Percentiles rank a stretch among this genome's conserved stretches.
Evolutionary conservation across 2,113 vertebrate genomes (phyloP).

Genomic region (Falcunculus frontatus): DNA sequence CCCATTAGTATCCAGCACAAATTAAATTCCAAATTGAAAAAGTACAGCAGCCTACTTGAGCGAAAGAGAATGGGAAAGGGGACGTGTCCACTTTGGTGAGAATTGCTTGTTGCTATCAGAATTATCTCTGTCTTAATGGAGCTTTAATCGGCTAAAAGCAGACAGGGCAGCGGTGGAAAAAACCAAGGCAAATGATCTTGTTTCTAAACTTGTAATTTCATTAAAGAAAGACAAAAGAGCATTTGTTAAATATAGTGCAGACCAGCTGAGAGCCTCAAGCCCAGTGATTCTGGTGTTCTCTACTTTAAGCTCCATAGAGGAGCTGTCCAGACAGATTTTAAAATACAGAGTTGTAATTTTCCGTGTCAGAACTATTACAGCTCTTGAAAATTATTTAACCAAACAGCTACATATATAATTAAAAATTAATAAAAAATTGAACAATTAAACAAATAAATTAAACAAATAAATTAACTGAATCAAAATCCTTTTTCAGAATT

Average conservation of each 20-base stretch:
- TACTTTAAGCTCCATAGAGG: not conserved
- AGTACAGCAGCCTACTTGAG: not conserved
- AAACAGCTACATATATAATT: not conserved
- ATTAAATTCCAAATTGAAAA: not conserved
- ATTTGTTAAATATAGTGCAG: not conserved
- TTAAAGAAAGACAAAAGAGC: not conserved
- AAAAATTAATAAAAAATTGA: not conserved
- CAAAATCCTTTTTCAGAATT: not conserved
- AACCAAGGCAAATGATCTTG: not conserved
- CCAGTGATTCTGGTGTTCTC: not conserved
- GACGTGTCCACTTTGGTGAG: not conserved
- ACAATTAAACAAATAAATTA: not conserved
- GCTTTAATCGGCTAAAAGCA: constrained; percentile 29
- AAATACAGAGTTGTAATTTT: not conserved
- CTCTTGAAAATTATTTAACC: not conserved
- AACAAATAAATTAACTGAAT: not conserved
- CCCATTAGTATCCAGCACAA: not conserved
- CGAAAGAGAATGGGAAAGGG: not conserved
- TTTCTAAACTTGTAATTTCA: constrained; percentile 42
- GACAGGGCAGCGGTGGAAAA: not conserved
- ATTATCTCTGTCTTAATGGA: not conserved
- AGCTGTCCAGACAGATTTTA: constrained; percentile 5
- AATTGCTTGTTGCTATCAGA: not conserved
- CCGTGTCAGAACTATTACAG: not conserved
- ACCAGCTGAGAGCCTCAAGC: not conserved